Base-by-base conservation (phyloP, 2,797 vertebrate species). In the Sebastes diploproa region DNA sequence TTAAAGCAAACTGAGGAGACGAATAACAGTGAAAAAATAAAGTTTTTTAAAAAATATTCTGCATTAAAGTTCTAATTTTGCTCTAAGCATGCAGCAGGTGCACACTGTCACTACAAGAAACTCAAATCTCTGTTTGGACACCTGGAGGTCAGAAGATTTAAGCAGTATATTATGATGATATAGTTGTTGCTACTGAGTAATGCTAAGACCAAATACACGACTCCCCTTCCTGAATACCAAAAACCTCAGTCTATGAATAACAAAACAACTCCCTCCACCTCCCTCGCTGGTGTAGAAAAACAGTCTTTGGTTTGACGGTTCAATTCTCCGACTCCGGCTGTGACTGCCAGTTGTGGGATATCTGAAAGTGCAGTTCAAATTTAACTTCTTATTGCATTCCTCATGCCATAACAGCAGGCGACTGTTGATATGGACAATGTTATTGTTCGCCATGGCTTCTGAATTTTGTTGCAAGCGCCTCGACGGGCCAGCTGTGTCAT, bases 171-270 rank as follows among this genome's bases (percentile, higher is more conserved):
- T 84, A 81, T 52, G 80, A 75, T 82, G 59, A 86, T 83, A 68
- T 54, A 78, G 66, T 76, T 85, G 80, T 63, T 80, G 65, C 86
- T 75, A 77, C 75, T 59, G 77, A 86, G 76, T 71, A 73, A 59
- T 79, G 75, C 66, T 60, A 66, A 78, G 68, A 89, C 81, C 62
- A 89, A 81, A 83, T 85, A 72, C 80, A 86, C 55, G 80, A 76
- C 72, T 88, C 71, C 86, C 18, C 78, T 76, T 70, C 34, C 85
- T 81, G 81, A 92, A 92, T 86, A 86, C 66, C 55, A 86, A 90
- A 87, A 86, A 66, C 68, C 65, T 63, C 23, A 36, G 61, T 71
- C 72, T 81, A 85, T 91, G 77, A 90, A 92, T 90, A 84, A 85
- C 77, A 90, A 83, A 87, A 73, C 75, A 63, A 73, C 54, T 66